Evolutionary conservation across 1,140 invertebrate genomes (phyloP), one percentile per base, ranked within the genome.

Genomic region (Drosophila subobscura): DNA sequence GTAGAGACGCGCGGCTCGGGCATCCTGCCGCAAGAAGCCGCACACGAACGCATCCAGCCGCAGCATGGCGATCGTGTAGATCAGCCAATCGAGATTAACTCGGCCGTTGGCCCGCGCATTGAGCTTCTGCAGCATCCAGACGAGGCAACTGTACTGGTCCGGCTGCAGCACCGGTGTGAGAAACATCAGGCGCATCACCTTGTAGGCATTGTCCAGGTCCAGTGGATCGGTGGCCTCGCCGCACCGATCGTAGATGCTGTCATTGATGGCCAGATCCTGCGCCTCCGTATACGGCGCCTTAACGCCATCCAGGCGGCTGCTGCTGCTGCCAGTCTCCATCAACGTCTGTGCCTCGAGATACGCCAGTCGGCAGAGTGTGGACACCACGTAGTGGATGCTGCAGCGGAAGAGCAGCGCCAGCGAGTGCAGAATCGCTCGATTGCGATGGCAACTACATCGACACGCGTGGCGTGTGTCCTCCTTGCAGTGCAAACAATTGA

Each of bases 231-330:
- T 89, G 0, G 60, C 56, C 14, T 46, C 8, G 0, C 83, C 83
- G 7, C 79, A 89, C 0, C 67, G 84, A 25, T 88, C 84, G 23
- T 72, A 88, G 49, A 88, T 72, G 51, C 83, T 73, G 54, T 88
- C 84, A 12, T 88, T 89, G 49, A 88, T 88, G 59, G 54, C 63
- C 10, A 88, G 40, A 37, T 88, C 83, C 6, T 79, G 56, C 0
- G 84, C 49, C 14, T 76, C 60, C 6, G 78, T 61, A 12, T 73
- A 88, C 5, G 83, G 84, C 0, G 70, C 83, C 61, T 45, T 61
- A 1, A 88, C 57, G 1, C 66, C 23, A 12, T 57, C 47, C 79
- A 89, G 79, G 52, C 2, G 75, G 66, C 0, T 51, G 37, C 5
- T 44, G 66, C 4, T 41, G 46, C n/a, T 44, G 40, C 1, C 16